Base-by-base conservation (phyloP, 2,888 invertebrate species). In the Ectobius pallidus region DNA sequence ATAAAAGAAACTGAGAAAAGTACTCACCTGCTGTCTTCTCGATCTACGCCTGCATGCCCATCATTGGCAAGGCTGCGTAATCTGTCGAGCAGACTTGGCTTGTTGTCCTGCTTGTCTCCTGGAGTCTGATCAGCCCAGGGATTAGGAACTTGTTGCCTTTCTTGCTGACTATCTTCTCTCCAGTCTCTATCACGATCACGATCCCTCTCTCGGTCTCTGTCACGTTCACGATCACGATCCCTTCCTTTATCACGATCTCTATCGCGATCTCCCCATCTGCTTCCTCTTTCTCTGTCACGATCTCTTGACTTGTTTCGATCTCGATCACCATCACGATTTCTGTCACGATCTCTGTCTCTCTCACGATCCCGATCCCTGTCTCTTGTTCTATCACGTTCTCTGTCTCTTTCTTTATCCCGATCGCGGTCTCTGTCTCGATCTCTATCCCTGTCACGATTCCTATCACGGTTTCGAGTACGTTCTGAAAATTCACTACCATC, bases 61-160 rank as follows among this genome's bases (percentile, higher is more conserved):
- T 83, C 84, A 0, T 77, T 75, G 9, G 84, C 84, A 18, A 84
- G 75, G 70, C 82, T 84, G 6, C 84, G 79, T 3, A 84, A 74
- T 16, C 84, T 79, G 27, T 84, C 83, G 0, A 83, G 81, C 2
- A 84, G 78, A 55, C 82, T 82, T 2, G 80, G 80, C 74, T 83
- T 83, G n/a, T n/a, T n/a, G 42, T 79, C 77, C 1, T 82, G 81
- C 58, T 82, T 83, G 58, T 82, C 82, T 11, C 68, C 58, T 7
- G 46, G 68, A 20, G 34, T 55, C 18, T 58, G 46, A 11, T 63
- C 44, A 20, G 63, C 27, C 70, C 70, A 73, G 16, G 73, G 73
- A 42, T 34, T 70, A 22, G 55, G 61, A 11, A 16, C 52, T 0
- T 65, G 65, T 22, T 67, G 44, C 32, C 70, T 39, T 14, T 69